Evolutionary conservation across 2,113 vertebrate species (phyloP), one percentile per base, ranked within the genome.

Genomic region (Rhinogobius similis): DNA sequence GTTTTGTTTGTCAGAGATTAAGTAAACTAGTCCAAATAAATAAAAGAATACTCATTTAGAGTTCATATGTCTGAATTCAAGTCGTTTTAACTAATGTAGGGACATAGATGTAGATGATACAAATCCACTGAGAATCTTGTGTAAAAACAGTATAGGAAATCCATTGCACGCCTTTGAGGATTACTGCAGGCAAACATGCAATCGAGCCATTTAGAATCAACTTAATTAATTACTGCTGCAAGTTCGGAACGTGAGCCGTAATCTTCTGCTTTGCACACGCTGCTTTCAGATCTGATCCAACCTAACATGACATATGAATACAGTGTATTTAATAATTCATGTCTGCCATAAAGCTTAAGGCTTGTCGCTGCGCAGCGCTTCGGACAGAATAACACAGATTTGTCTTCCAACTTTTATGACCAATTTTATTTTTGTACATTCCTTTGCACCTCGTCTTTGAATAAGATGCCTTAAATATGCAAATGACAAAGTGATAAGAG

Each of bases 311-410:
- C 58, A 10, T 75, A 36, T 63, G 70, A 78, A 38, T 76, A 70
- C 67, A 67, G 77, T 68, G 73, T 69, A 21, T 77, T 89, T 79
- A 84, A 84, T 80, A 70, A 82, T 85, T 81, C 63, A 84, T 77
- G 61, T 65, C 44, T 20, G 36, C 44, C 41, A 41, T 81, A 70
- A 70, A 36, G 71, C 73, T 69, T 4, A 50, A 62, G 53, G 80
- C 65, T 79, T 0, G 20, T 77, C 69, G 5, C 52, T 38, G 20
- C 44, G 29, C 62, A 32, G 62, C 44, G 59, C 48, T 44, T 41
- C 46, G 13, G 5, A 62, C 63, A 75, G 55, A 62, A 75, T 64
- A 70, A 73, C 68, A 79, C 66, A 21, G 73, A 83, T 81, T 68
- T 76, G 67, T 80, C 81, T 81, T 74, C 52, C 64, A 7, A 76